These are phyloP conservation scores for Ormyrus labotus DNA, from an alignment of 2,888 invertebrate genomes.

Conservation along the genomic window DNA sequence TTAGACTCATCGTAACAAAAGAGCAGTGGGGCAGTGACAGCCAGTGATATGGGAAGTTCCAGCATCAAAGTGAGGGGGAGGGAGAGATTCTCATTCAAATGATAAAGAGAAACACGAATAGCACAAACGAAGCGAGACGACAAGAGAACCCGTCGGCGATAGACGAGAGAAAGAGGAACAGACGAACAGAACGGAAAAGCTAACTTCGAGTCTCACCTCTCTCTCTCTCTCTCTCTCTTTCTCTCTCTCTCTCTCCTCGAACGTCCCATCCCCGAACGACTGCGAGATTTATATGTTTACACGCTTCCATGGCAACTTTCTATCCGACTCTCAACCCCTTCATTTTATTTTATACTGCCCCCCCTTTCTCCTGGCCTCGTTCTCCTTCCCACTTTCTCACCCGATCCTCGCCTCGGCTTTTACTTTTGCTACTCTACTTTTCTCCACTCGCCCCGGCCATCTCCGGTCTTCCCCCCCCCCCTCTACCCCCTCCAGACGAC, in stretches of 20 bases:
- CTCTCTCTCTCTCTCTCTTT: constrained; percentile 53
- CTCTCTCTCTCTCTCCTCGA: not conserved
- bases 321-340: constrained; percentile 66
- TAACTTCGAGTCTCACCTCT: constrained; percentile 66
- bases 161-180: constrained; percentile 12
- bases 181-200: constrained; percentile 56
- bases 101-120: constrained; percentile 42
- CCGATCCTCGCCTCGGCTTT: not conserved
- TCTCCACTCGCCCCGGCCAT: constrained; percentile 35
- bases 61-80: not conserved
- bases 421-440: constrained; percentile 49
- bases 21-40: constrained; percentile 1
- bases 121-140: constrained; percentile 43
- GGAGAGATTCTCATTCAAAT: constrained; percentile 41
- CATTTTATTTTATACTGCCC: constrained; percentile 67
- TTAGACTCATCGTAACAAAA: constrained; percentile 16
- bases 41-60: not conserved
- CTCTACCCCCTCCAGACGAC: not conserved
- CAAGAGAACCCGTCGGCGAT: constrained; percentile 5
- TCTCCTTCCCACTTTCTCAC: constrained; percentile 26
- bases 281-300: constrained; percentile 74
- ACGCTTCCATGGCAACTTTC: constrained; percentile 72
- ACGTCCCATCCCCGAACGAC: constrained; percentile 37
- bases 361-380: constrained; percentile 40
- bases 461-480: constrained; percentile 42